Conservation (phyloP, 2,113 vertebrate genomes). For the Triplophysa siluroides region DNA sequence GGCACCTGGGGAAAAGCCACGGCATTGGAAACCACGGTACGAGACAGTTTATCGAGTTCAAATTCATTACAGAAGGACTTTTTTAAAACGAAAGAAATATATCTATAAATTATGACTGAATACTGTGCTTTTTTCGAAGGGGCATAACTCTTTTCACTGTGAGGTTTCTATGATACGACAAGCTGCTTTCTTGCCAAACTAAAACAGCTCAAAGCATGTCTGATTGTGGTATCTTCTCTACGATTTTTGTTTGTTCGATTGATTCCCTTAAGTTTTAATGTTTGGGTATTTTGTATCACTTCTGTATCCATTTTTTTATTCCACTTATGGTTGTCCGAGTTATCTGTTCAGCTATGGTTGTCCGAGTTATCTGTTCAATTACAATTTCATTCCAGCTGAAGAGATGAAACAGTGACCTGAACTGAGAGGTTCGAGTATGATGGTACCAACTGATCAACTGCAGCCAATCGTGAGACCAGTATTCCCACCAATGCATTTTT, state of each 20-base stretch:
- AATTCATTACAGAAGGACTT: slow-evolving; percentile 59
- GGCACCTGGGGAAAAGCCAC: slow-evolving; percentile 48
- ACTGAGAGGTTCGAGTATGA: slow-evolving; percentile 66
- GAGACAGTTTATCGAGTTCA: slow-evolving; percentile 57
- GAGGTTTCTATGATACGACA: slow-evolving; percentile 79
- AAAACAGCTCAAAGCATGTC: slow-evolving; percentile 77
- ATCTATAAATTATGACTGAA: slow-evolving; percentile 77
- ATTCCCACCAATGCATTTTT: slow-evolving; percentile 47
- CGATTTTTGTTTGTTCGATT: slow-evolving; percentile 54
- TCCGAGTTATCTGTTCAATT: slow-evolving; percentile 68
- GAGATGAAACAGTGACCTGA: slow-evolving; percentile 69
- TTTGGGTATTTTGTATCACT: slow-evolving; percentile 75
- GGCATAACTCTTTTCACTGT: slow-evolving; percentile 83
- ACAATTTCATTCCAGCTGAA: slow-evolving; percentile 70
- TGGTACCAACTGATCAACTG: slow-evolving; percentile 75
- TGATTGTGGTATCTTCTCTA: slow-evolving; percentile 72
- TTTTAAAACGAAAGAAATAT: slow-evolving; percentile 64
- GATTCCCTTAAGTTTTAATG: slow-evolving; percentile 60
- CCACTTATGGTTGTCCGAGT: slow-evolving; percentile 70
- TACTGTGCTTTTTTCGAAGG: slow-evolving; percentile 82
- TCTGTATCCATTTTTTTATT: slow-evolving; percentile 73
- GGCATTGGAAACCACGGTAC: slow-evolving; percentile 64
- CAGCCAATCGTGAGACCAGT: slow-evolving; percentile 59
- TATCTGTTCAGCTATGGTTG: slow-evolving; percentile 71
- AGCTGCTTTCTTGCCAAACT: slow-evolving; percentile 81